These are phyloP conservation scores for Perca flavescens DNA, from an alignment of 2,113 vertebrate genomes.

Conservation along the genomic window DNA sequence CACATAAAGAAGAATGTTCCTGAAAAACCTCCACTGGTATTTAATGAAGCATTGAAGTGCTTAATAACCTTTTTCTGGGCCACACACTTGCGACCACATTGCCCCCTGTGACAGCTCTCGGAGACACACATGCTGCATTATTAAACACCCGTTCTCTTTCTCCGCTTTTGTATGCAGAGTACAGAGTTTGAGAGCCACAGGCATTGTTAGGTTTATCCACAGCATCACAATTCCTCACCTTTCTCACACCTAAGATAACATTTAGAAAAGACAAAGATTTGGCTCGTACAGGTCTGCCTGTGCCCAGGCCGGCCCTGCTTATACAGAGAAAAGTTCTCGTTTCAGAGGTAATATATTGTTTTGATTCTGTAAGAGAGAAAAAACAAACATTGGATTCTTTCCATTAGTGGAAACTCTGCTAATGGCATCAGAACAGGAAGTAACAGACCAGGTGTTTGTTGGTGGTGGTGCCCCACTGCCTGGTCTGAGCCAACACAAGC, in stretches of 20 bases:
- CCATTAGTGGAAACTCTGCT: constrained; percentile 32
- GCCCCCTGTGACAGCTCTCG: constrained; percentile 21
- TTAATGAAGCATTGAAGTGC: constrained; percentile 46
- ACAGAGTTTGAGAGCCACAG: constrained; percentile 2
- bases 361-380: neutral
- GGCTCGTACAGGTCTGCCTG: too few species aligned
- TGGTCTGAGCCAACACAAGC: neutral
- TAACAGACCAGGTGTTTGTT: constrained; percentile 36
- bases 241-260: neutral
- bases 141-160: constrained; percentile 36
- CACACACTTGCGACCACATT: neutral
- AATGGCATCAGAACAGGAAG: constrained; percentile 62
- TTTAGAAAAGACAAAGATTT: neutral
- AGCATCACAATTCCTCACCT: neutral
- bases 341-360: neutral
- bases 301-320: too few species aligned
- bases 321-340: neutral
- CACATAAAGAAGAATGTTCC: constrained; percentile 38
- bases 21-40: constrained; percentile 32
- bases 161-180: constrained; percentile 26
- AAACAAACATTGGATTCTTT: constrained; percentile 20
- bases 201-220: neutral
- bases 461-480: neutral
- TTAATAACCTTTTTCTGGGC: constrained; percentile 34
- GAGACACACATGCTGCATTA: constrained; percentile 42